These are phyloP conservation scores for Pomatorhinus ruficollis DNA, from an alignment of 2,113 vertebrate genomes.

Conservation along the genomic window DNA sequence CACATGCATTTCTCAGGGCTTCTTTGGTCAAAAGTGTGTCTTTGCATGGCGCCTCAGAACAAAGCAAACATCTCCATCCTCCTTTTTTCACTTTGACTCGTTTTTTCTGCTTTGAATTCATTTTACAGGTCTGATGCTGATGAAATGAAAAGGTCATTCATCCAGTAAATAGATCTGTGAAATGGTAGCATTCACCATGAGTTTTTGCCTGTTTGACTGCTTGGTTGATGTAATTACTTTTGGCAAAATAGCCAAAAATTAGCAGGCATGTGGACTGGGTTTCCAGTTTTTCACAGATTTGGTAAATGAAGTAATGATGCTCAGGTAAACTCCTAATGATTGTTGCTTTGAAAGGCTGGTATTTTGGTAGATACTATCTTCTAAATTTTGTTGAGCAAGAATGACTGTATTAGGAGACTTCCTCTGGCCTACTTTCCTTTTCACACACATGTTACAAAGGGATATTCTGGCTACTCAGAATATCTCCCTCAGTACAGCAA, in stretches of 20 bases:
- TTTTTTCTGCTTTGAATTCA: neutral
- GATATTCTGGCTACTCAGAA: neutral
- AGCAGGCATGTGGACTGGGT: neutral
- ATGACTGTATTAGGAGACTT: neutral
- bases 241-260: neutral
- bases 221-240: constrained; percentile 14
- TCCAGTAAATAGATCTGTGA: neutral
- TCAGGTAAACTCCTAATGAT: neutral
- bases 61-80: neutral
- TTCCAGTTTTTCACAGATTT: constrained; percentile 16
- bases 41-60: neutral
- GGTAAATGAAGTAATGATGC: neutral
- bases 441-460: neutral
- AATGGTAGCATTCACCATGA: neutral
- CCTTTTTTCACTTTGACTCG: neutral
- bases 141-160: neutral
- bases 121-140: neutral
- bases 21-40: neutral
- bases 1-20: neutral
- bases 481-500: neutral
- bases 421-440: neutral
- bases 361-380: constrained; percentile 16
- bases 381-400: neutral
- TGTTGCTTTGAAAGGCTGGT: neutral
- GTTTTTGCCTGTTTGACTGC: neutral